A percentile compares a stretch with the other conserved stretches of the same genome.
Evolutionary conservation across 2,113 vertebrate species (phyloP).

Genomic region (Hyaena hyaena): DNA sequence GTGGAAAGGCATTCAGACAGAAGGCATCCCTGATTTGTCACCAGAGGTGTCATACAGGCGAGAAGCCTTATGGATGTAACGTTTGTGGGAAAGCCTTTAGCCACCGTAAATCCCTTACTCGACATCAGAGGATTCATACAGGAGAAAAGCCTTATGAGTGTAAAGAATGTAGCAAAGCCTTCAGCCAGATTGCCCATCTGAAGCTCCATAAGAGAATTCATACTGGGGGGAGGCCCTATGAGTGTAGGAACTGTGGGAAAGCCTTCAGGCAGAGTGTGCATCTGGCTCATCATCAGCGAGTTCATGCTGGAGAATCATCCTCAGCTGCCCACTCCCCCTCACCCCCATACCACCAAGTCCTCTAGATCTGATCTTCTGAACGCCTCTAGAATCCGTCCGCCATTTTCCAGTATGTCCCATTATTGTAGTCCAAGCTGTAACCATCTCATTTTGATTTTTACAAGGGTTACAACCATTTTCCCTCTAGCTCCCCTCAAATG

Average conservation of each 20-base stretch:
- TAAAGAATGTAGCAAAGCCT: constrained; percentile 69
- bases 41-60: constrained; percentile 71
- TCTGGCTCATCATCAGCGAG: constrained; percentile 47
- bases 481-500: neutral
- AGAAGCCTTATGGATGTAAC: constrained; percentile 74
- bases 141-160: constrained; percentile 68
- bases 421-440: neutral
- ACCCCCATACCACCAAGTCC: neutral
- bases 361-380: neutral
- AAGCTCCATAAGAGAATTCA: constrained; percentile 64
- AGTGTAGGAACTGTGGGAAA: constrained; percentile 63
- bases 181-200: constrained; percentile 66
- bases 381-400: neutral
- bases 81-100: constrained; percentile 77
- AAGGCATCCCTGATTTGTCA: constrained; percentile 75
- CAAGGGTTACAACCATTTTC: neutral
- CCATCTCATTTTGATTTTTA: neutral
- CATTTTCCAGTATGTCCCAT: neutral
- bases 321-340: neutral
- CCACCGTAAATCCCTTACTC: constrained; percentile 60
- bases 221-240: constrained; percentile 67
- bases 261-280: constrained; percentile 62
- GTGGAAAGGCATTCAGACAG: constrained; percentile 79
- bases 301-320: neutral
- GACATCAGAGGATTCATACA: constrained; percentile 63